Evolutionary conservation across 2,888 invertebrate species (phyloP).

Genomic region (Apamea crenata): DNA sequence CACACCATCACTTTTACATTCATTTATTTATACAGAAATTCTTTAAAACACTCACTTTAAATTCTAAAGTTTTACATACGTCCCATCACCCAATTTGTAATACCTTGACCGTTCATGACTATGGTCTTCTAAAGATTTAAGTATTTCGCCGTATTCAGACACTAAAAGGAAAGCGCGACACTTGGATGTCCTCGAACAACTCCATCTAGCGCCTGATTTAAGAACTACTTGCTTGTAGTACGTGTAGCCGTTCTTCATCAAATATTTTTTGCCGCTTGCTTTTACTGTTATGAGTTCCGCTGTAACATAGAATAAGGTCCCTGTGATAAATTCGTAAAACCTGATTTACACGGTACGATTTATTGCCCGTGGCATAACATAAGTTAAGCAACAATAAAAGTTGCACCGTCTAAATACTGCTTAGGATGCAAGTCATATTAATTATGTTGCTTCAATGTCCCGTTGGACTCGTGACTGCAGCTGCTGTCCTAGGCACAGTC

Average conservation of each 20-base stretch:
- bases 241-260: slow-evolving; percentile 61
- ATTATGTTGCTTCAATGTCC: not conserved
- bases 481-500: too few relatives aligned
- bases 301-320: slow-evolving; percentile 28
- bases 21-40: not conserved
- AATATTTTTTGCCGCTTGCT: slow-evolving; percentile 20
- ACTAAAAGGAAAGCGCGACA: slow-evolving; percentile 66
- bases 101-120: slow-evolving; percentile 30
- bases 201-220: slow-evolving; percentile 66
- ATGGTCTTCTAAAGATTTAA: slow-evolving; percentile 34
- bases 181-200: slow-evolving; percentile 67
- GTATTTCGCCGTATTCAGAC: slow-evolving; percentile 23
- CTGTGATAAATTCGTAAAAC: not conserved
- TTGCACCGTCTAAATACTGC: not conserved
- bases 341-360: not conserved
- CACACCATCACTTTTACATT: not conserved
- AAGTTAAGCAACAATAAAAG: not conserved
- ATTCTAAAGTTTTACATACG: slow-evolving; percentile 27
- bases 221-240: slow-evolving; percentile 63
- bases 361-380: not conserved
- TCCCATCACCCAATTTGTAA: slow-evolving; percentile 23
- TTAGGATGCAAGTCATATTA: not conserved
- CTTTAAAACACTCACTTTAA: not conserved
- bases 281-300: slow-evolving; percentile 43
- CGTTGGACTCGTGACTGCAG: too few relatives aligned